Evolutionary conservation across 1,140 invertebrate species (phyloP).

Genomic region (Bradynema listronoti): DNA sequence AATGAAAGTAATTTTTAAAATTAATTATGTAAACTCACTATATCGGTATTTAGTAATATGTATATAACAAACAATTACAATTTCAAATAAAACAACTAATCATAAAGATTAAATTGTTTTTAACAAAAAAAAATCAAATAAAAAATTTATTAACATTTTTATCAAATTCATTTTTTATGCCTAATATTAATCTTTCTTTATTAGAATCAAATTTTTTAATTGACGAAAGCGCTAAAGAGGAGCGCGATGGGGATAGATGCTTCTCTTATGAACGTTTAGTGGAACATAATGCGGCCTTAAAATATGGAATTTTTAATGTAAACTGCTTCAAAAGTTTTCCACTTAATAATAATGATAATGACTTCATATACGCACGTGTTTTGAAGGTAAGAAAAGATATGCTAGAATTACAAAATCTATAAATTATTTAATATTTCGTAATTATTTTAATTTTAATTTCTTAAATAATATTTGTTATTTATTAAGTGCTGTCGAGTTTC

Average conservation of each 20-base stretch:
- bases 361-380: slow-evolving; percentile 34
- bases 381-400: no score
- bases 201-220: slow-evolving; percentile 1
- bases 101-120: no score
- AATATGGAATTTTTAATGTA: slow-evolving; percentile 38
- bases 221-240: no score
- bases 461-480: no score
- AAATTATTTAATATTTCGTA: background rate
- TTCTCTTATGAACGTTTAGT: no score
- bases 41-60: no score
- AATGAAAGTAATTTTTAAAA: slow-evolving; percentile 28
- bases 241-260: background rate
- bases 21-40: slow-evolving; percentile 5
- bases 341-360: slow-evolving; percentile 26
- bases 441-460: background rate
- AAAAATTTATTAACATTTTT: slow-evolving; percentile 3
- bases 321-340: slow-evolving; percentile 30
- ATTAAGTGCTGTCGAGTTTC: no score
- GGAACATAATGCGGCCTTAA: no score
- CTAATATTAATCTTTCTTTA: slow-evolving; percentile 6
- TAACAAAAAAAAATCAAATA: no score
- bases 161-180: slow-evolving; percentile 11
- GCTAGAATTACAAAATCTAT: no score
- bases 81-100: no score
- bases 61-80: no score